Base-by-base conservation (phyloP, 2,888 invertebrate genomes). In the Hecatera dysodea region DNA sequence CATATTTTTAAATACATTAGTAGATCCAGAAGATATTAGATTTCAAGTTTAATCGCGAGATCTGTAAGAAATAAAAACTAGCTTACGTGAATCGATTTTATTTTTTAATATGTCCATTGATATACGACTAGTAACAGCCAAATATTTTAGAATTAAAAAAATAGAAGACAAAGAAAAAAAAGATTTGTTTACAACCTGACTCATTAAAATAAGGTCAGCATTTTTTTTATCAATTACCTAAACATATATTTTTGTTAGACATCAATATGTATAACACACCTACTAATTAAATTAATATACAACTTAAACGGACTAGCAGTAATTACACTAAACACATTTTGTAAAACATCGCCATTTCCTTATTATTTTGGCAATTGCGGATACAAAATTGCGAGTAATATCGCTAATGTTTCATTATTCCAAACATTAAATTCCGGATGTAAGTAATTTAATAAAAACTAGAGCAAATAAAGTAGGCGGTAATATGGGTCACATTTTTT, bases 361-460 rank as follows among this genome's bases (percentile, higher is more conserved):
- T 36, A 44, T 24, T n/a, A 44, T 44, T 50, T 73, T 53, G 36
- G 48, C 62, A 55, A 79, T 50, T 55, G 36, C 39, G 33, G 50
- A 55, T 4, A 63, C 29, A 53, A 59, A 52, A 63, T 63, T 22
- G 57, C 72, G 4, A 67, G 46, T 59, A 36, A 67, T 22, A 57
- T 65, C 6, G 39, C 44, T 52, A 67, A 75, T 65, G 61, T 63
- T 46, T 36, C 27, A 67, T 67, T 68, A 65, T 50, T 65, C 4
- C 19, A 61, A 60, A 67, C 80, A 80, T 75, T 70, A 75, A 80
- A 80, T 19, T 33, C n/a, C 81, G 81, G 71, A 80, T 75, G 36
- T 44, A n/a, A 67, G 63, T 67, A 56, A 80, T 76, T 78, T 67
- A 66, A 67, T 61, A 11, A 27, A 61, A 80, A 75, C 60, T 46